Conservation (phyloP, 1,140 invertebrate genomes). For the Drosophila willistoni region DNA sequence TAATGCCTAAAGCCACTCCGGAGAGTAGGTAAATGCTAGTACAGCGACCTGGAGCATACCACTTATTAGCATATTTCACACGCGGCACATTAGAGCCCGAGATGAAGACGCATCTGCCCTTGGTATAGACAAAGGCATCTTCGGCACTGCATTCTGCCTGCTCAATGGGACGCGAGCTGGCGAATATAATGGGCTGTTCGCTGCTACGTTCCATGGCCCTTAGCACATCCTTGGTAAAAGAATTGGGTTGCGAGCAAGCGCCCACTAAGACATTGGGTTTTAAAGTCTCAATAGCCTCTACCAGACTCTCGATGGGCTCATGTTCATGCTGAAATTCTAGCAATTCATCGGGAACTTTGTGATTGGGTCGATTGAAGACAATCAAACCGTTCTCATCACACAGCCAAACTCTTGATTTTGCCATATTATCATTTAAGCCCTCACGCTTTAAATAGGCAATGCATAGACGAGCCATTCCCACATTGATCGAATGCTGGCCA, state of each 20-base stretch:
- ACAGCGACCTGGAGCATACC: conserved; percentile 93
- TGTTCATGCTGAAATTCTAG: conserved; percentile 89
- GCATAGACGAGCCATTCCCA: conserved; percentile 94
- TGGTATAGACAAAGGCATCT: conserved; percentile 92
- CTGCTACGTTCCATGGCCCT: conserved; percentile 88
- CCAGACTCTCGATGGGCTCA: conserved; percentile 87
- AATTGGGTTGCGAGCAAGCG: conserved; percentile 91
- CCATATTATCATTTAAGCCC: conserved; percentile 89
- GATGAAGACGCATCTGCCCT: conserved; percentile 92
- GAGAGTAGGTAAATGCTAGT: conserved; percentile 98
- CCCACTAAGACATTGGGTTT: conserved; percentile 95
- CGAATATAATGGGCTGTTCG: conserved; percentile 92
- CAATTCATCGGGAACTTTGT: conserved; percentile 91
- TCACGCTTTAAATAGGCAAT: conserved; percentile 94
- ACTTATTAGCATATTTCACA: conserved; percentile 90
- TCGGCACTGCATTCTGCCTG: conserved; percentile 98
- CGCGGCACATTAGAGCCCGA: conserved; percentile 94
- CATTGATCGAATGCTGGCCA: conserved; percentile 94
- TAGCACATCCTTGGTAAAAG: conserved; percentile 94
- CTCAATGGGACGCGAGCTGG: conserved; percentile 95
- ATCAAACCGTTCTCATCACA: conserved; percentile 89
- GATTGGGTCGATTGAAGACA: conserved; percentile 89
- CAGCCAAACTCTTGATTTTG: conserved; percentile 89
- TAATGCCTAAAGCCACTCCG: conserved; percentile 93
- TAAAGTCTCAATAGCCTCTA: conserved; percentile 89